These are phyloP conservation scores for Plagiodera versicolora DNA, from an alignment of 2,888 invertebrate species.

Conservation along the genomic window DNA sequence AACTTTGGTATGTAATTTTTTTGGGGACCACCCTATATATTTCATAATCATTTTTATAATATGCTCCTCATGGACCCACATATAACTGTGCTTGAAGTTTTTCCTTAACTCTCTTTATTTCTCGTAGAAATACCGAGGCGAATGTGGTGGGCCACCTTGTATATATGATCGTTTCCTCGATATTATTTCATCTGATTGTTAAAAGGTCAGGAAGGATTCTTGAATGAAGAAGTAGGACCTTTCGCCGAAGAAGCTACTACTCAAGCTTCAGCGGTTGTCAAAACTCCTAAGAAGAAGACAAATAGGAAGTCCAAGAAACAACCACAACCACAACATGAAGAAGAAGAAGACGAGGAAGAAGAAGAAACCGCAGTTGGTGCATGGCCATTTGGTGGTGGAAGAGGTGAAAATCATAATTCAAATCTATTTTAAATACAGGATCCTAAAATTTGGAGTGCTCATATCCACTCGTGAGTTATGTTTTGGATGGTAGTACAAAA, in stretches of 20 bases:
- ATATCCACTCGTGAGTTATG: no score
- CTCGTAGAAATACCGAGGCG: no score
- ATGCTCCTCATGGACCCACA: no score
- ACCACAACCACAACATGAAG: slow-evolving; percentile 28
- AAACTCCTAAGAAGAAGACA: slow-evolving; percentile 29
- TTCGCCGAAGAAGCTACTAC: slow-evolving; percentile 18
- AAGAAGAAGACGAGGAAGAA: slow-evolving; percentile 46
- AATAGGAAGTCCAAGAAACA: slow-evolving; percentile 30
- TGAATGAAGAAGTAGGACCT: slow-evolving; percentile 14
- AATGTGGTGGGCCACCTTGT: no score
- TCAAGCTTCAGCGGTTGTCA: slow-evolving; percentile 19
- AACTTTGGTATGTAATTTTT: no score
- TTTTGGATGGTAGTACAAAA: no score
- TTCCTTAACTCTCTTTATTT: no score
- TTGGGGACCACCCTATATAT: no score
- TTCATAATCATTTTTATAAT: no score
- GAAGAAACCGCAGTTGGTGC: slow-evolving; percentile 55
- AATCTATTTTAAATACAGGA: no score
- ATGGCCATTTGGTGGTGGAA: slow-evolving; percentile 44
- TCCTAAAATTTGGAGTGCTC: no score
- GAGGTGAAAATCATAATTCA: slow-evolving; percentile 34
- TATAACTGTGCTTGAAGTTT: no score
- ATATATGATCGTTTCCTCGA: background rate
- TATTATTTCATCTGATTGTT: background rate
- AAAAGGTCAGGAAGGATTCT: background rate